These are phyloP conservation scores for Danio albolineatus DNA, from an alignment of 2,797 vertebrate species.

Conservation along the genomic window DNA sequence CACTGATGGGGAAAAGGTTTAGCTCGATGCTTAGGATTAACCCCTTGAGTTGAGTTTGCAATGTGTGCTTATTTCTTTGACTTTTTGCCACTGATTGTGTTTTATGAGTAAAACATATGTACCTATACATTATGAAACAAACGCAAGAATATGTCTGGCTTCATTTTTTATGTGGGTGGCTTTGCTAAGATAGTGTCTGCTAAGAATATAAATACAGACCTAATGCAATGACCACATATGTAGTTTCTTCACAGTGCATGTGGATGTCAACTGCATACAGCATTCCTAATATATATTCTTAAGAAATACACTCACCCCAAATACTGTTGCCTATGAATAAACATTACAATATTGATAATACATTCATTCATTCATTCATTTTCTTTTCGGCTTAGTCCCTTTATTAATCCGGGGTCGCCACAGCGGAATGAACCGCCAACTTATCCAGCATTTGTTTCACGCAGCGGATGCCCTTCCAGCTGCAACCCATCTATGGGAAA, in stretches of 20 bases:
- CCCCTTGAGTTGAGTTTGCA: slow-evolving; percentile 3
- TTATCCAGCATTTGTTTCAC: too few species aligned
- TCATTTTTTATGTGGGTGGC: neutral
- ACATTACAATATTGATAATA: neutral
- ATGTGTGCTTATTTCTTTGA: slow-evolving; percentile 12
- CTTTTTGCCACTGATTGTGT: slow-evolving; percentile 28
- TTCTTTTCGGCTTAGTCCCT: too few species aligned
- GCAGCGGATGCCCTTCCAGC: too few species aligned
- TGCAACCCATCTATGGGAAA: too few species aligned
- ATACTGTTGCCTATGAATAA: neutral
- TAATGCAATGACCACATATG: slow-evolving; percentile 9
- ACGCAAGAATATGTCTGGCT: neutral
- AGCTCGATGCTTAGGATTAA: slow-evolving; percentile 40
- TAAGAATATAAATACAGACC: neutral
- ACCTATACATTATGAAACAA: neutral
- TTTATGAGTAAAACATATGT: slow-evolving; percentile 25
- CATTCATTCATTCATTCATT: too few species aligned
- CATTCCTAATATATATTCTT: neutral
- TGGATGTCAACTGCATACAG: neutral
- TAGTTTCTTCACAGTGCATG: neutral
- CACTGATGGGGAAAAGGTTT: slow-evolving; percentile 36
- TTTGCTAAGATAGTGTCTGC: neutral
- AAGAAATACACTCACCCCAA: neutral
- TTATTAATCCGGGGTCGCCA: too few species aligned
- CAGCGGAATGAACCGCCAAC: too few species aligned